Base-by-base conservation (phyloP, 2,797 vertebrate species). In the Sebastiscus tertius region DNA sequence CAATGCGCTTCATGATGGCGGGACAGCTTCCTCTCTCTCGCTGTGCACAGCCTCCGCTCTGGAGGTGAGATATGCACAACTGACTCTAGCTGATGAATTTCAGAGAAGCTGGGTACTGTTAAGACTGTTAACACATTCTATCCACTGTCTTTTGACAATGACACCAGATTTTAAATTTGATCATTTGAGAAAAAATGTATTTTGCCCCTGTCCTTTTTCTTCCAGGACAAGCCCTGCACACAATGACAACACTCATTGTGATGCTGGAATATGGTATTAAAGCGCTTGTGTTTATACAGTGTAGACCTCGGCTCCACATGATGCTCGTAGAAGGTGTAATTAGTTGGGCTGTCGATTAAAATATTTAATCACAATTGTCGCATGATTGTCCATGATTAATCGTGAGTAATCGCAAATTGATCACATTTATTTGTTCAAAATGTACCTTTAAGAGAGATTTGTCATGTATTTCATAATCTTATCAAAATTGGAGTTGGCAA, bases 21-120 rank as follows among this genome's bases (percentile, higher is more conserved):
- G 72, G 85, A 77, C 85, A 61, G 78, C 88, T 92, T 88, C 87
- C 88, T 91, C 85, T 79, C 77, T 63, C 84, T 79, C 7, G 82
- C 87, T 89, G 87, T 84, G 88, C 83, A 72, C 88, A 92, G 84
- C 77, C 86, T 89, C 72, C 69, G 22, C 79, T 85, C 75, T 66
- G 88, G 80, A 83, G 87, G 83, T 83, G 71, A 92, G 85, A 90
- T 80, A 77, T 84, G 82, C 88, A 82, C 87, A 86, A 52, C 84
- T 83, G 87, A 86, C 71, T 81, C 77, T 29, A 55, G 33, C 79
- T 72, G 77, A 87, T 85, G 89, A 79, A 36, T 76, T 81, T 82
- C 82, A 73, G 33, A 77, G 67, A 68, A 60, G 75, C 75, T 20
- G 64, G 11, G 22, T 31, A 13, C 65, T 27, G 77, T 72, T 46